Percentiles rank a stretch among this genome's conserved stretches.
Conservation (phyloP, 1,140 invertebrate species). For the Hetaerina americana region DNA sequence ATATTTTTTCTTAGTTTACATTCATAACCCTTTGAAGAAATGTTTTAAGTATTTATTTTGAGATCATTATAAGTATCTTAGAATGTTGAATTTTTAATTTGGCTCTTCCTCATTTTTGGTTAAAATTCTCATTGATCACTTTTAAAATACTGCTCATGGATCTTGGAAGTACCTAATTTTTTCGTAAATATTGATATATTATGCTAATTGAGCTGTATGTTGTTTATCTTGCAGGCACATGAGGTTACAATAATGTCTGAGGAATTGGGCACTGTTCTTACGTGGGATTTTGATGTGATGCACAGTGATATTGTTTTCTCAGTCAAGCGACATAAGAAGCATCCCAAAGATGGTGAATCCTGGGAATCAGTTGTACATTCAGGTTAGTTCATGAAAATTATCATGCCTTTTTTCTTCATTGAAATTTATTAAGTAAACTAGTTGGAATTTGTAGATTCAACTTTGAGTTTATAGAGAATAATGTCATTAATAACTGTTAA, state of each 20-base stretch:
- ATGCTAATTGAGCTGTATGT: too few relatives aligned
- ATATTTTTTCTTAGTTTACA: too few relatives aligned
- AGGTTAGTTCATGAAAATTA: slow-evolving; percentile 24
- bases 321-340: slow-evolving; percentile 37
- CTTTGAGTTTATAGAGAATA: not conserved
- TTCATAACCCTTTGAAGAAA: too few relatives aligned
- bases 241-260: slow-evolving; percentile 71
- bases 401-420: not conserved
- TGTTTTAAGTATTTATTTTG: too few relatives aligned
- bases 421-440: not conserved
- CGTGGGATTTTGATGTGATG: slow-evolving; percentile 95
- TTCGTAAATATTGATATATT: too few relatives aligned
- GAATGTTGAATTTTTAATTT: too few relatives aligned
- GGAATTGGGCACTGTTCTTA: slow-evolving; percentile 78
- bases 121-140: too few relatives aligned
- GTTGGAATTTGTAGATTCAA: not conserved
- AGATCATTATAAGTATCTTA: too few relatives aligned
- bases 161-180: too few relatives aligned
- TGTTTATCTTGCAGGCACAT: slow-evolving; percentile 48
- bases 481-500: not conserved
- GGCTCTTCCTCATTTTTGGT: too few relatives aligned
- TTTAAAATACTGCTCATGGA: too few relatives aligned
- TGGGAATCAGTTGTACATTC: slow-evolving; percentile 32
- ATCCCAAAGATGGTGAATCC: not conserved
- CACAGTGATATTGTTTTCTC: slow-evolving; percentile 79